Base-by-base conservation (phyloP, 2,888 invertebrate genomes). In the Notodonta dromedarius region DNA sequence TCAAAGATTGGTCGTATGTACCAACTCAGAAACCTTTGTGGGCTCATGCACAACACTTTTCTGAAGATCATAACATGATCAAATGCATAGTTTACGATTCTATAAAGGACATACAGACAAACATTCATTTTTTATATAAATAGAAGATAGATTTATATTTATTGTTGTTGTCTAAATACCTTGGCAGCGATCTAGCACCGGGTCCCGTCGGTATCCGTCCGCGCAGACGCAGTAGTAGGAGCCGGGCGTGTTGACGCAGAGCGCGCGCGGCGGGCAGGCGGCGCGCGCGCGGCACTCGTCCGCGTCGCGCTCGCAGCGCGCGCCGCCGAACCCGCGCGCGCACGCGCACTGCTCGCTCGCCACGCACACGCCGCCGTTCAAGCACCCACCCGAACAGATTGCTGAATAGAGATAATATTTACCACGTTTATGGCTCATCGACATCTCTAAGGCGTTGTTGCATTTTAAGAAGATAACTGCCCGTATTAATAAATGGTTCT, bases 151-250 rank as follows among this genome's bases (percentile, higher is more conserved):
- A 24, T 24, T 24, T 24, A 24, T 24, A 24, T 24, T 24, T 1
- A 24, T 24, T 24, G 24, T 24, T 24, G 24, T 24, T 24, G 24
- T 24, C 11, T 11, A 46, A 46, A 6, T 86, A 95, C 95, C 95
- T 93, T 95, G 93, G 80, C 96, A 96, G 71, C 94, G 94, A 89
- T 95, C 86, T 11, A 94, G 94, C 56, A 94, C 94, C 64, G 95
- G 94, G 65, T 88, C 86, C 42, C 86, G 80, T 24, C 95, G 94
- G 90, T 96, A 98, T 5, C 98, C 98, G 62, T 95, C 94, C 72
- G 96, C 95, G 88, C 98, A 98, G 76, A 96, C 96, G 90, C 98
- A 98, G 88, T 97, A 96, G 92, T 97, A 97, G 95, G 97, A 97
- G 74, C 98, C 98, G 53, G 97, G 97, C 94, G 96, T 96, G 91